These are phyloP conservation scores for Brachynemurus nebulosus DNA, from an alignment of 2,888 invertebrate species.

Conservation along the genomic window DNA sequence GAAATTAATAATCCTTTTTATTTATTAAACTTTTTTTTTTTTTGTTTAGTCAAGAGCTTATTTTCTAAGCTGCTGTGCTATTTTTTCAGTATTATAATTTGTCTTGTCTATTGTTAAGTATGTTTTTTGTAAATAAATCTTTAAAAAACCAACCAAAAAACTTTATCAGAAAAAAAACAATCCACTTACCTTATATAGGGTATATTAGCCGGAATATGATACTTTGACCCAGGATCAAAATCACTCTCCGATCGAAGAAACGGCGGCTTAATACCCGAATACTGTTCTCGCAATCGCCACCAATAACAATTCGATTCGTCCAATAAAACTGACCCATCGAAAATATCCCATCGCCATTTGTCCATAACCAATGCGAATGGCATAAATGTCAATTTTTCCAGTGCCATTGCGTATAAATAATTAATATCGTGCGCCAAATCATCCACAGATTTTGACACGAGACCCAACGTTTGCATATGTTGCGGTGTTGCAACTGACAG, in stretches of 20 bases:
- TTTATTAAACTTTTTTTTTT: no score
- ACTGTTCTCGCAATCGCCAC: constrained; percentile 73
- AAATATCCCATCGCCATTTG: constrained; percentile 76
- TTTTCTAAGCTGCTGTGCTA: constrained; percentile 14
- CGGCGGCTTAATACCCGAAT: constrained; percentile 76
- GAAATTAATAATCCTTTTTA: neutral
- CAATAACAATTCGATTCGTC: constrained; percentile 78
- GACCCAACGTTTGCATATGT: constrained; percentile 70
- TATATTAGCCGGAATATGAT: constrained; percentile 81
- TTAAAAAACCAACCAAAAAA: neutral
- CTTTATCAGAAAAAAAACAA: neutral
- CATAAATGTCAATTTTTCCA: constrained; percentile 73
- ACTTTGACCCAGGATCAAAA: constrained; percentile 88
- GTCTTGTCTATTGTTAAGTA: constrained; percentile 13
- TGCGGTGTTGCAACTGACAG: constrained; percentile 72
- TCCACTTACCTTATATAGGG: constrained; percentile 73
- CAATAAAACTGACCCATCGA: constrained; percentile 55
- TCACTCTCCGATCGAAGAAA: constrained; percentile 72
- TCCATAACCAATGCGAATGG: constrained; percentile 77
- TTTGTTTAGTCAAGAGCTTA: constrained; percentile 14
- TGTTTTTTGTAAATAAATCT: constrained; percentile 11
- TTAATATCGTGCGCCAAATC: constrained; percentile 75
- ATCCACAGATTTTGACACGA: constrained; percentile 67
- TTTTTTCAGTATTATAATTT: constrained; percentile 20
- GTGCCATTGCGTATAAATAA: constrained; percentile 67